Conservation (phyloP, 2,888 invertebrate species). For the Germaria angustata region DNA sequence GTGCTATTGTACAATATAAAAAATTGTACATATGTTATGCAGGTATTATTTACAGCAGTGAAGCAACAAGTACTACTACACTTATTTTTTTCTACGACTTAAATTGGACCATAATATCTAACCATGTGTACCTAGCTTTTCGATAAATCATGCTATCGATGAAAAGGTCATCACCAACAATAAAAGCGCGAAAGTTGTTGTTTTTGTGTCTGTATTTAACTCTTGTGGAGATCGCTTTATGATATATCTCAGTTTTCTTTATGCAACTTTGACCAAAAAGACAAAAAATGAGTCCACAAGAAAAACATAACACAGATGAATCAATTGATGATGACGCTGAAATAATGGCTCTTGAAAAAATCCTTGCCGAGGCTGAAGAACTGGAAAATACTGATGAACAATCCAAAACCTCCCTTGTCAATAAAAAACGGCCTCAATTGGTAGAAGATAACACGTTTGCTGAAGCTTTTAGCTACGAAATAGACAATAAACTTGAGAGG, state of each 20-base stretch:
- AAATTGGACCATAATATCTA: background rate
- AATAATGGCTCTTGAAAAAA: constrained; percentile 73
- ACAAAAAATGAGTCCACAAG: constrained; percentile 40
- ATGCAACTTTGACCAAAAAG: background rate
- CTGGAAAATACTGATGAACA: constrained; percentile 54
- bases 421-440: constrained; percentile 67
- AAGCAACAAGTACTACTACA: too few species aligned
- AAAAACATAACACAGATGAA: constrained; percentile 57
- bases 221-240: background rate
- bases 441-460: constrained; percentile 76
- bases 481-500: constrained; percentile 62
- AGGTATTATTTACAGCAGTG: too few species aligned
- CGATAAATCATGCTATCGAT: background rate
- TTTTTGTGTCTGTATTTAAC: background rate
- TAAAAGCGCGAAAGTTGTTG: constrained; percentile 45
- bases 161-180: background rate
- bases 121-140: background rate
- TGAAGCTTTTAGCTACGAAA: constrained; percentile 75
- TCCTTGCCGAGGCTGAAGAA: constrained; percentile 73
- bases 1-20: too few species aligned
- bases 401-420: background rate
- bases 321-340: constrained; percentile 74
- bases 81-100: too few species aligned
- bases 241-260: background rate
- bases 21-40: too few species aligned